A percentile compares a stretch with the other conserved stretches of the same genome.
These are phyloP conservation scores for Pseudocheirus occidentalis DNA, from an alignment of 2,797 vertebrate genomes.

Conservation along the genomic window DNA sequence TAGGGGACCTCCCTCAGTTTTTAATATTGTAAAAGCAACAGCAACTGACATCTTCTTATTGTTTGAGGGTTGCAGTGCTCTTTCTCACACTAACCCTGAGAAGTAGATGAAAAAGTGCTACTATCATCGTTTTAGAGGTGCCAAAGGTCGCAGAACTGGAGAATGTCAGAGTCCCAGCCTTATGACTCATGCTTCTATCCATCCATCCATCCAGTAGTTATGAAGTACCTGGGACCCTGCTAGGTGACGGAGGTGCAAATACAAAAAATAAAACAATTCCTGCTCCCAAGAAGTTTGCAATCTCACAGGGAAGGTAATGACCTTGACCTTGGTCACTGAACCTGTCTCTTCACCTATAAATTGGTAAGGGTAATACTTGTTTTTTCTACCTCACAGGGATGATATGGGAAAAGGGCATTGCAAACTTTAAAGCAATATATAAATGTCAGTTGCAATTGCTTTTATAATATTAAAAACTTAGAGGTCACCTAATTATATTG, in stretches of 20 bases:
- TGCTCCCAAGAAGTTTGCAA: not conserved
- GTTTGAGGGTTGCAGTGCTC: not conserved
- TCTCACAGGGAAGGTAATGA: not conserved
- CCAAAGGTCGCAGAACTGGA: not conserved
- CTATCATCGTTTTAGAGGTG: not conserved
- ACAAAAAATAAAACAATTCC: not conserved
- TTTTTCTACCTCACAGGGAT: not conserved
- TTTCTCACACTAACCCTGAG: not conserved
- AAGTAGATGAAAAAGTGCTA: not conserved
- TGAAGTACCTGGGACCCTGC: not conserved
- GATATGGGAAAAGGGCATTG: not conserved
- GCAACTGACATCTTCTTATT: not conserved
- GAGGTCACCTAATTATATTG: too few relatives aligned
- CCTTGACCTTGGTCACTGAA: not conserved
- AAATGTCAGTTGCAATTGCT: not conserved
- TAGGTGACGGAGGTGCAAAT: not conserved
- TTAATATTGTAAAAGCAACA: not conserved
- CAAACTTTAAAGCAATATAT: not conserved
- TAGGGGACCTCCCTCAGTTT: not conserved
- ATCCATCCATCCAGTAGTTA: not conserved
- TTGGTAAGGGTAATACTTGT: not conserved
- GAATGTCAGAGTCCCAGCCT: not conserved
- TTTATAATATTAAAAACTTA: not conserved
- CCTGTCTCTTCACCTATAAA: not conserved
- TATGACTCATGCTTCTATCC: not conserved